A percentile compares a stretch with the other conserved stretches of the same genome.
Evolutionary conservation across 1,140 invertebrate species (phyloP).

Genomic region (Caenorhabditis remanei): DNA sequence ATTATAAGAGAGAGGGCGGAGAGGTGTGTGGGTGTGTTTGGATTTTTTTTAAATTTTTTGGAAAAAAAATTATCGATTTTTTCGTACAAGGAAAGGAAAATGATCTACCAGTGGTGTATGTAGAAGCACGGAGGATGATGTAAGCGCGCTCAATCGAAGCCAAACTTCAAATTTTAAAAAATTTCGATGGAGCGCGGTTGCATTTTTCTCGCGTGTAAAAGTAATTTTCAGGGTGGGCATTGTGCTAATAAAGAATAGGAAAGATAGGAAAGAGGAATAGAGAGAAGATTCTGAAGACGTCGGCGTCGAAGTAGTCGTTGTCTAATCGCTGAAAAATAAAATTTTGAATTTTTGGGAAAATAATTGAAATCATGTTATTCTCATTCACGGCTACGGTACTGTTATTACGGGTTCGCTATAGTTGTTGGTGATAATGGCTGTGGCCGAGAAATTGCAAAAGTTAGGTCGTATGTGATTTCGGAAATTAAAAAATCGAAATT

Average conservation of each 20-base stretch:
- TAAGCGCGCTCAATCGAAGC: too few species aligned
- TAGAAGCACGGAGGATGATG: too few species aligned
- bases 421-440: too few species aligned
- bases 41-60: too few species aligned
- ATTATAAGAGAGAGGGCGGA: too few species aligned
- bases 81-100: not conserved
- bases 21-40: not conserved
- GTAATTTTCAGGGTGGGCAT: not conserved
- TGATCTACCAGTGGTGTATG: not conserved
- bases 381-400: not conserved
- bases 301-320: not conserved
- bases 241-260: not conserved
- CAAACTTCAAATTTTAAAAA: too few species aligned
- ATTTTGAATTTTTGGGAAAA: not conserved
- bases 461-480: too few species aligned
- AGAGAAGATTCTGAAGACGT: not conserved
- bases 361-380: not conserved
- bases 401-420: too few species aligned
- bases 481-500: too few species aligned
- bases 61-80: not conserved
- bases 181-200: too few species aligned
- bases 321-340: constrained; percentile 46
- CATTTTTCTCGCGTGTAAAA: constrained; percentile 15
- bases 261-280: too few species aligned
- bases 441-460: too few species aligned